phyloP scores from a whole-genome alignment of 2,888 invertebrate genomes.

The Trichogramma dendrolimi region DNA sequence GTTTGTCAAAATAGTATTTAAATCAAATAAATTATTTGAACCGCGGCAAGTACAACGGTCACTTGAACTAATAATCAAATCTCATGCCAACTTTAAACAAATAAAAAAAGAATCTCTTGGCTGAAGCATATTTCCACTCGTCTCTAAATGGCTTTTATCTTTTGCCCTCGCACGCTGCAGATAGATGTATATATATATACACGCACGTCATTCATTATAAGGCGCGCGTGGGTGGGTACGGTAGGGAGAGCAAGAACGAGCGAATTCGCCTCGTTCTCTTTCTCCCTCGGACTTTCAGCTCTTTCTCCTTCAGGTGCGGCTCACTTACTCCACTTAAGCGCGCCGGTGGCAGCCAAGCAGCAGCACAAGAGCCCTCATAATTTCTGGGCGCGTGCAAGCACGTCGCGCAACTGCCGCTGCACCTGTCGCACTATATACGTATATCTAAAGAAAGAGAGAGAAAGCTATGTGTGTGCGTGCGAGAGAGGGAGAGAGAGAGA shows the following conservation, averaged over 20 bases:
- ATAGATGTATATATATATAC: not conserved
- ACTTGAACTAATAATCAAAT: no score
- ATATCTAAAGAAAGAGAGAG: no score
- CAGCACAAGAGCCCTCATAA: constrained; percentile 21
- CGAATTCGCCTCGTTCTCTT: not conserved
- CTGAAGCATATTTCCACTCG: no score
- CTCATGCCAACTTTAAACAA: no score
- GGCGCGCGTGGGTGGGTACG: not conserved
- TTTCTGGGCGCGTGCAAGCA: constrained; percentile 17
- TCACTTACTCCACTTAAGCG: constrained; percentile 17
- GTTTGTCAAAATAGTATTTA: no score
- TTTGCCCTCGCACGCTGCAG: not conserved
- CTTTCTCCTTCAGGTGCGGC: not conserved
- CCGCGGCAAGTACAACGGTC: no score
- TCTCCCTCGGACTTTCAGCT: not conserved
- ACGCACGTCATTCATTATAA: not conserved
- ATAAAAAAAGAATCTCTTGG: no score
- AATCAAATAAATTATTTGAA: no score
- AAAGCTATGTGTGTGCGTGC: no score
- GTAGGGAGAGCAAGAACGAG: no score
- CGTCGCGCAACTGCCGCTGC: constrained; percentile 9
- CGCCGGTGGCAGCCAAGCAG: not conserved
- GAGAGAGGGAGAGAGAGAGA: no score
- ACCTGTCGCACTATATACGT: constrained; percentile 18
- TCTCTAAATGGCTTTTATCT: not conserved